Conservation (phyloP, 2,113 vertebrate species). For the Talpa occidentalis region DNA sequence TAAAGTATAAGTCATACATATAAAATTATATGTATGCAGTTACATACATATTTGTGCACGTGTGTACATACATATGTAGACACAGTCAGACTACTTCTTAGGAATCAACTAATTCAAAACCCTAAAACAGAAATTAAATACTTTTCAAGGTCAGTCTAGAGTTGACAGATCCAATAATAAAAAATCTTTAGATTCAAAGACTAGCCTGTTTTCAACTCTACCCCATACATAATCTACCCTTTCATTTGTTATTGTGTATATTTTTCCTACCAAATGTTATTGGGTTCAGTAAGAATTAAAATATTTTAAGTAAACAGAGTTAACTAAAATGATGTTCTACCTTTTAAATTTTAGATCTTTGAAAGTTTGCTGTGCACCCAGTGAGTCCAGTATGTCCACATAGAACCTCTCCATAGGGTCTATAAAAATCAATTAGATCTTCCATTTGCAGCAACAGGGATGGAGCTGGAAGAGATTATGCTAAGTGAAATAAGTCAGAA, state of each 20-base stretch:
- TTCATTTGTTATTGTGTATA: neutral
- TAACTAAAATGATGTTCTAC: neutral
- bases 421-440: neutral
- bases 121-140: neutral
- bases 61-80: neutral
- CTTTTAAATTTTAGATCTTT: neutral
- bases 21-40: neutral
- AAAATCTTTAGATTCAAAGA: too few species aligned
- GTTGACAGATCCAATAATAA: too few species aligned
- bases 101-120: slow-evolving; percentile 5
- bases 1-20: neutral
- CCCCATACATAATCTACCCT: neutral
- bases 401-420: neutral
- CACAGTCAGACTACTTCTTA: neutral
- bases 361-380: neutral
- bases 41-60: neutral
- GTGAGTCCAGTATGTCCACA: neutral
- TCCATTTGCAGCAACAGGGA: too few species aligned
- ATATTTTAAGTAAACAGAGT: neutral
- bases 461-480: too few species aligned
- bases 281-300: neutral
- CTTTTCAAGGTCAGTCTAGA: neutral
- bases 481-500: too few species aligned
- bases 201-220: neutral
- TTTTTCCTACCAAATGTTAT: neutral